Percentiles rank a stretch among this genome's conserved stretches.
phyloP scores from a whole-genome alignment of 1,140 invertebrate genomes.

The Phymastichus coffea region DNA sequence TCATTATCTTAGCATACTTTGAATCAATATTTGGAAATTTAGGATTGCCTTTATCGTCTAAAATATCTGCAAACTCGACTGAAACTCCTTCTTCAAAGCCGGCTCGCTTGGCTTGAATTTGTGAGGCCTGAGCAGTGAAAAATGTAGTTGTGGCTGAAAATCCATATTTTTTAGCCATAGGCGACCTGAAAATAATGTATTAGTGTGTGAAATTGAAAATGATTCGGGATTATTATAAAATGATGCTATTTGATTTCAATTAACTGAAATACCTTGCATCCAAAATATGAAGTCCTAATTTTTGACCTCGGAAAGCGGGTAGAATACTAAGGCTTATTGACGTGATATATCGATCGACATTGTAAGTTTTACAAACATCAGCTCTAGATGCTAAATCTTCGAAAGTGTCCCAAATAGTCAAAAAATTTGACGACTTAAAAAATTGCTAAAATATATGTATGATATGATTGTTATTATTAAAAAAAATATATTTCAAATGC shows the following conservation, averaged over 20 bases:
- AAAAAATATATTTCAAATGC: too few species aligned
- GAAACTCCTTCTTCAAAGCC: not conserved
- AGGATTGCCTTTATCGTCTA: not conserved
- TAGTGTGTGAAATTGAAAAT: too few species aligned
- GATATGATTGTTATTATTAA: too few species aligned
- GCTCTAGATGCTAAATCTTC: slow-evolving; percentile 2
- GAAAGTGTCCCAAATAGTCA: slow-evolving; percentile 5
- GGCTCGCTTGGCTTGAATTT: not conserved
- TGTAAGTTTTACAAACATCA: slow-evolving; percentile 36
- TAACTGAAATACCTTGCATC: slow-evolving; percentile 30
- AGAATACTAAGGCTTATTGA: slow-evolving; percentile 43
- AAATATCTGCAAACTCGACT: not conserved
- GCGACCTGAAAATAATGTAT: too few species aligned
- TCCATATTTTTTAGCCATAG: not conserved
- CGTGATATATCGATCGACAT: slow-evolving; percentile 39
- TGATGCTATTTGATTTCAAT: too few species aligned
- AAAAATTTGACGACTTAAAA: slow-evolving; percentile 3
- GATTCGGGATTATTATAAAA: too few species aligned
- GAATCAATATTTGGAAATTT: not conserved
- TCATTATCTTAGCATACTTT: not conserved
- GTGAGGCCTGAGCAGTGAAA: not conserved
- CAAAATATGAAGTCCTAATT: slow-evolving; percentile 40
- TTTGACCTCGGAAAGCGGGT: slow-evolving; percentile 41
- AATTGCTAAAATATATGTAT: not conserved
- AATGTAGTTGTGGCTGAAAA: not conserved